Base-by-base conservation (phyloP, 2,113 vertebrate species). In the Leuciscus idus region DNA sequence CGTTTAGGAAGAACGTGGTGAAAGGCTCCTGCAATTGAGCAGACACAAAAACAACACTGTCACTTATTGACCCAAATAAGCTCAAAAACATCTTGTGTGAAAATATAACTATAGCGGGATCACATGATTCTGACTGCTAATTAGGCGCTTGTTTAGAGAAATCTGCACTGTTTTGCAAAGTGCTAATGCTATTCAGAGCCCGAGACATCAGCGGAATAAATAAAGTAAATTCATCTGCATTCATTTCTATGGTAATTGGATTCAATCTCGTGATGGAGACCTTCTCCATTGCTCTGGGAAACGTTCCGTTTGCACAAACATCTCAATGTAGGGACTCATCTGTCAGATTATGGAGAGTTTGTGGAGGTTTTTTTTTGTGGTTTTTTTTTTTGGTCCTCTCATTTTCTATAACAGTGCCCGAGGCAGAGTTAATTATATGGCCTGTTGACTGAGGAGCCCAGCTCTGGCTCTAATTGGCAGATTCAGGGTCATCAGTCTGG, bases 1-100 rank as follows among this genome's bases (percentile, higher is more conserved):
- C 93, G 93, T 96, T 95, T 78, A 99, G 96, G 91, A 97, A 97
- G 93, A 99, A 99, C 0, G 97, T 99, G 91, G 98, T 98, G 92
- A 98, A 99, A 36, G 98, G 97, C 84, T 99, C 98, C 98, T 99
- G 84, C 76, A 84, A 84, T 83, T 12, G n/a, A 78, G 77, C 12
- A 81, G 36, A 55, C 80, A 87, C 15, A 87, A 77, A 52, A 78
- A 81, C 68, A 46, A 19, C 59, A 77, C 61, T 78, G 89, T 3
- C 81, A 88, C 57, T 72, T 72, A 74, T 57, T 72, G 68, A 82
- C 57, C 74, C n/a, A 78, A 30, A 83, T 72, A 83, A 52, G 26
- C 66, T 73, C 66, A 17, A 57, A 83, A 83, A 83, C 81, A 59
- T n/a, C 4, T 83, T 17, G 61, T 66, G 59, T 83, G 81, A 66